Evolutionary conservation across 2,888 invertebrate species (phyloP), one percentile per base, ranked within the genome.

Genomic region (Ellobium chinense): DNA sequence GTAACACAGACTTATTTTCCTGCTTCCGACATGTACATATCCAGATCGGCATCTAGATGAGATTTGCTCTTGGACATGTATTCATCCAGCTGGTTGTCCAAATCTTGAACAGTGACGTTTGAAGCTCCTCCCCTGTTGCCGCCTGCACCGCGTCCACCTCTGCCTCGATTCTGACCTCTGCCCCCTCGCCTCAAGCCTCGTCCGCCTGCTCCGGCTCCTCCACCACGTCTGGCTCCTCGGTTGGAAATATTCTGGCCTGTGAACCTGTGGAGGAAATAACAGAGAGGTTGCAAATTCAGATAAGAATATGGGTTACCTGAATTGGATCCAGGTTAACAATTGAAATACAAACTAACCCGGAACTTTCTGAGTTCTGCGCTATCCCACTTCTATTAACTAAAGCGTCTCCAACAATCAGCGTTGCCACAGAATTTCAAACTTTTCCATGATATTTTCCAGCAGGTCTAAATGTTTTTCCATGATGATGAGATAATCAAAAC

Each of bases 11-110:
- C n/a, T n/a, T n/a, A n/a, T n/a, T n/a, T n/a, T n/a, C n/a, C n/a
- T n/a, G 18, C 94, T 76, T 92, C 90, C n/a, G 92, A 91, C 94
- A 94, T 95, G 87, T 95, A 95, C 0, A 91, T 90, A 62, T 95
- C 95, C 0, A 95, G 89, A 82, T 95, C 94, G n/a, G 92, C 91
- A 90, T 95, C 95, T 0, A 95, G 92, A 0, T 93, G 93, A 0
- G 93, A 92, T 88, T 95, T 95, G 34, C 95, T 95, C 87, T 95
- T 94, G 3, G 95, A 94, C 96, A 96, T 96, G 93, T 96, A 96
- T 79, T 95, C 94, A 86, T 96, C 96, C 46, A 96, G 91, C 87
- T 96, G 95, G n/a, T 94, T 94, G 87, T 96, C 96, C 76, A 96
- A 91, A 88, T 95, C 94, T 85, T 96, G 95, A 78, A 94, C 80